Percentiles rank a stretch among this genome's conserved stretches.
Evolutionary conservation across 2,888 invertebrate genomes (phyloP).

Genomic region (Ctenicera cuprea): DNA sequence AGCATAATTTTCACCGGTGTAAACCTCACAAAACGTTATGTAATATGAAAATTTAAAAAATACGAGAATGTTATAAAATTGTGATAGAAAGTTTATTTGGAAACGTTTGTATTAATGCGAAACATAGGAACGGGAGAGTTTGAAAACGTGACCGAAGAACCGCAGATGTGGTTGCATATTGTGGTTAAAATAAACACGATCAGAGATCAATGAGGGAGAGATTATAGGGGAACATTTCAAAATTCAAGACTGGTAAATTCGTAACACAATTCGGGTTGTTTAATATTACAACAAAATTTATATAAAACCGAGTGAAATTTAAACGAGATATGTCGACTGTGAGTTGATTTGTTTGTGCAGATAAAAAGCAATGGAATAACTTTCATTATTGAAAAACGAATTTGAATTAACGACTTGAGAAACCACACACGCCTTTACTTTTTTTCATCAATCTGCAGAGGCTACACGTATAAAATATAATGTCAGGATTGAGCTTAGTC

Average conservation of each 20-base stretch:
- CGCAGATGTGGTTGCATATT: conserved; percentile 41
- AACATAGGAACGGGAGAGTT: conserved; percentile 53
- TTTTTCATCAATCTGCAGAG: conserved; percentile 28
- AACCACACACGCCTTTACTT: conserved; percentile 20
- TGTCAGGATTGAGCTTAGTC: conserved; percentile 33
- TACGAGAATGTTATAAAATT: too few species aligned
- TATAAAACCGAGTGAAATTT: background rate
- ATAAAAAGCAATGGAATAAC: background rate
- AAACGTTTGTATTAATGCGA: background rate
- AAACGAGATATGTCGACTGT: too few species aligned
- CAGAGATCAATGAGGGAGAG: conserved; percentile 13
- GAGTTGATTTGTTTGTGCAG: background rate
- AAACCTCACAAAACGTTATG: too few species aligned
- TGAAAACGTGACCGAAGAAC: conserved; percentile 40
- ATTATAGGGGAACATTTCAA: conserved; percentile 13
- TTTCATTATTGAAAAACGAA: background rate
- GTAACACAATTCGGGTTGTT: background rate
- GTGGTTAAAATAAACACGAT: conserved; percentile 43
- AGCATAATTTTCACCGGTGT: too few species aligned
- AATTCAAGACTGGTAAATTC: background rate
- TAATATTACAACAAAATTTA: background rate
- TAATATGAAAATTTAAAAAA: too few species aligned
- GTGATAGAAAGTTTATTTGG: background rate
- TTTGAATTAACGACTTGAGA: background rate
- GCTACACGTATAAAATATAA: conserved; percentile 28